A percentile compares a stretch with the other conserved stretches of the same genome.
These are phyloP conservation scores for Aphaenogaster floridana DNA, from an alignment of 1,140 invertebrate species.

Conservation along the genomic window DNA sequence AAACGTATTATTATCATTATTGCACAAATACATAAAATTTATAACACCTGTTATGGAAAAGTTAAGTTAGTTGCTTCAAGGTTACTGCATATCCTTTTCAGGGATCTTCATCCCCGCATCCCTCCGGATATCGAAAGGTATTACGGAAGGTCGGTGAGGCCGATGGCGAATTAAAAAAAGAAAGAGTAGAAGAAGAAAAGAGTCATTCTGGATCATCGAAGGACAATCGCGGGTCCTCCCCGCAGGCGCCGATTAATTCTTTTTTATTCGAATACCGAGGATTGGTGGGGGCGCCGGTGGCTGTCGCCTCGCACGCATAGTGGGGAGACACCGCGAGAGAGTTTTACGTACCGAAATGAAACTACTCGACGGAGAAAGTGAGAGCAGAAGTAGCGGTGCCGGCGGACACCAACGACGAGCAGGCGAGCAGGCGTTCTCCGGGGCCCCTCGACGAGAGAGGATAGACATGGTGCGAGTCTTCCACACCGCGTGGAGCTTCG, in stretches of 20 bases:
- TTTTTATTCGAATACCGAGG: constrained; percentile 46
- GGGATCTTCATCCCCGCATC: background rate
- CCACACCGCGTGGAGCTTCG: constrained; percentile 62
- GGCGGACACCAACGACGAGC: constrained; percentile 72
- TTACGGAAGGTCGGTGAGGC: constrained; percentile 26
- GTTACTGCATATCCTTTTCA: background rate
- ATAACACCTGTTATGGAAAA: background rate
- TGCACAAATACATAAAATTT: background rate
- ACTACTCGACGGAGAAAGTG: constrained; percentile 86
- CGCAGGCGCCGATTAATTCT: constrained; percentile 28
- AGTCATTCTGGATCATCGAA: constrained; percentile 35
- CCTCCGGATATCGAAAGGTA: no score
- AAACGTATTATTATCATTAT: background rate
- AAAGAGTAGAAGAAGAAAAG: background rate
- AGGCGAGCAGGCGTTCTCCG: constrained; percentile 73
- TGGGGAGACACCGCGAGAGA: constrained; percentile 78
- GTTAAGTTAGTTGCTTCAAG: background rate
- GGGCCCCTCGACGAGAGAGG: constrained; percentile 80
- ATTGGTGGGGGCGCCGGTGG: constrained; percentile 31
- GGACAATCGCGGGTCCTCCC: constrained; percentile 26
- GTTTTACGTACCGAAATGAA: constrained; percentile 86
- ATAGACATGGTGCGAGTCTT: constrained; percentile 80
- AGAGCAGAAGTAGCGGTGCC: constrained; percentile 82
- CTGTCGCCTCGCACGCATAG: constrained; percentile 27
- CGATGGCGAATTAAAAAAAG: background rate